phyloP scores from a whole-genome alignment of 2,888 invertebrate genomes.

The Watsonalla cultraria region DNA sequence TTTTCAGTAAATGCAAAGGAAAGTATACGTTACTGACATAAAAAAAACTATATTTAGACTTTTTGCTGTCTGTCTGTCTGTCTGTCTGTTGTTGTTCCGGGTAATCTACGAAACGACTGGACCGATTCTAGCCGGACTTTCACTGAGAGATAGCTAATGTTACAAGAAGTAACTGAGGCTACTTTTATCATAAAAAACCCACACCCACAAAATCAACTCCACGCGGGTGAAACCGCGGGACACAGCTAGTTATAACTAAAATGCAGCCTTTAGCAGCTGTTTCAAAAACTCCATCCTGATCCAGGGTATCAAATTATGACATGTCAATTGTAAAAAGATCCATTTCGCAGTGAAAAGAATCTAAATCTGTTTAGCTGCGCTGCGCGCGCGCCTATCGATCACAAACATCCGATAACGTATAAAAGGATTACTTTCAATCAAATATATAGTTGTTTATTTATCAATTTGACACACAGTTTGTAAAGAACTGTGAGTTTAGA shows the following conservation, averaged over 20 bases:
- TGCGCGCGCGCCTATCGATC: constrained; percentile 46
- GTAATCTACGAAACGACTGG: no score
- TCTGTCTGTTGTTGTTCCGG: no score
- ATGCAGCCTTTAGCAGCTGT: neutral
- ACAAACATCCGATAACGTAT: constrained; percentile 45
- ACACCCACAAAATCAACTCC: no score
- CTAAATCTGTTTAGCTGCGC: constrained; percentile 38
- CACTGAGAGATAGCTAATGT: no score
- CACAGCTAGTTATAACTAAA: neutral
- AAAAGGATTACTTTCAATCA: constrained; percentile 45
- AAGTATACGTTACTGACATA: no score
- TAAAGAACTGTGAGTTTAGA: constrained; percentile 56
- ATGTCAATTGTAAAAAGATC: constrained; percentile 22
- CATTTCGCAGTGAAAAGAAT: constrained; percentile 15
- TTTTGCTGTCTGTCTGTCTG: no score
- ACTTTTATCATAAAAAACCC: no score
- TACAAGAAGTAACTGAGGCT: no score
- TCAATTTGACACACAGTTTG: constrained; percentile 56
- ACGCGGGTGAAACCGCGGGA: no score
- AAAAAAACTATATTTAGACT: no score
- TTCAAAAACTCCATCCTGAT: constrained; percentile 5
- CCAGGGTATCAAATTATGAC: constrained; percentile 14
- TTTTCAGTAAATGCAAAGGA: no score
- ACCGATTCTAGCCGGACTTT: no score
- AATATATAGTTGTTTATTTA: constrained; percentile 56